phyloP scores from a whole-genome alignment of 2,797 vertebrate species.

The Coregonus ussuriensis region DNA sequence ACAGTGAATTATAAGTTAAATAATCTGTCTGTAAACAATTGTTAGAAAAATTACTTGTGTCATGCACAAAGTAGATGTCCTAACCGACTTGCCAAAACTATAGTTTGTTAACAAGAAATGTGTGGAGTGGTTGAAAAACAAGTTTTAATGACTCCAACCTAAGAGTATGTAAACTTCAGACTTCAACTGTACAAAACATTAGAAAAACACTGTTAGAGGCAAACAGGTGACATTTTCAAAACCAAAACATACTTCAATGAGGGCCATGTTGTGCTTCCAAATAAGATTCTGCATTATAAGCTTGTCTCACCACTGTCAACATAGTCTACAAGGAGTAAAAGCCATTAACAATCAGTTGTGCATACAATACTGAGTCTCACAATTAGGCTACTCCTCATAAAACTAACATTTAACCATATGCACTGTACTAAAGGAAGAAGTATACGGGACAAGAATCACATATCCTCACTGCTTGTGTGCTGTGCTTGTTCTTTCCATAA shows the following conservation, averaged over 20 bases:
- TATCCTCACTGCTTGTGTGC: neutral
- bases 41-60: no score
- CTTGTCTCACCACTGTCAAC: neutral
- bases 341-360: neutral
- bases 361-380: conserved; percentile 3
- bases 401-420: neutral
- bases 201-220: conserved; percentile 39
- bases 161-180: no score
- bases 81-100: no score
- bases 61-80: no score
- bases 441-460: neutral
- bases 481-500: neutral
- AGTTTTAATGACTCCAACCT: no score
- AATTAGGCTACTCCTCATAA: neutral
- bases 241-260: no score
- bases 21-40: no score
- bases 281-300: conserved; percentile 3
- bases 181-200: conserved; percentile 24
- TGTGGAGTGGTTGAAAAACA: no score
- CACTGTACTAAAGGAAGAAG: no score
- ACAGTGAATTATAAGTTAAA: no score
- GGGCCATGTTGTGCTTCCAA: neutral
- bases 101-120: no score
- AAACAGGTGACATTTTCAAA: conserved; percentile 42
- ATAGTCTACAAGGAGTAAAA: conserved; percentile 8